Evolutionary conservation across 1,140 invertebrate species (phyloP).

Genomic region (Pentalonia nigronervosa): DNA sequence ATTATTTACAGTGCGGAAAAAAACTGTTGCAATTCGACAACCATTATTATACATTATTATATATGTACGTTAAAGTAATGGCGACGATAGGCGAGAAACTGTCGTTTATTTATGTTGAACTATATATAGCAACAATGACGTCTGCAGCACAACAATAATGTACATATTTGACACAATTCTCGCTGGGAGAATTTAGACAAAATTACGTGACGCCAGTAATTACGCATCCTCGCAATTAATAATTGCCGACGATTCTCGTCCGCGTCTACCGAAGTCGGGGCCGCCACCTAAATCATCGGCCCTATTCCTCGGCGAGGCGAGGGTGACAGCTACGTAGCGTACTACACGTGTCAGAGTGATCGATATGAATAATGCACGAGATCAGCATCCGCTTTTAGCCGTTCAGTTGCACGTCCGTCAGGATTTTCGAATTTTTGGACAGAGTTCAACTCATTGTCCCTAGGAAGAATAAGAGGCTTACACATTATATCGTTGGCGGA

Average conservation of each 20-base stretch:
- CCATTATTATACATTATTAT: background rate
- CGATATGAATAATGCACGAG: slow-evolving; percentile 1
- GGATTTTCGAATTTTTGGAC: slow-evolving; percentile 4
- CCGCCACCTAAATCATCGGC: background rate
- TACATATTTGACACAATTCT: slow-evolving; percentile 1
- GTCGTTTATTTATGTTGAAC: background rate
- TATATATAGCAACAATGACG: background rate
- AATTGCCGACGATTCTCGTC: background rate
- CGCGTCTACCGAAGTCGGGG: background rate
- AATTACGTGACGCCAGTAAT: background rate
- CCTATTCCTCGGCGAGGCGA: background rate
- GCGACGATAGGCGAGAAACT: background rate
- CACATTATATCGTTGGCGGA: background rate
- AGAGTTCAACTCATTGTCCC: slow-evolving; percentile 43
- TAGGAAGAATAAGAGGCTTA: background rate
- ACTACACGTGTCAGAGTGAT: background rate
- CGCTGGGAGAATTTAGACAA: background rate
- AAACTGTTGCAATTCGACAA: background rate
- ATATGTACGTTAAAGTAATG: background rate
- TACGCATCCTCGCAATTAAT: background rate
- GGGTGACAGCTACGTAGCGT: background rate
- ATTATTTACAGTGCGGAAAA: slow-evolving; percentile 9
- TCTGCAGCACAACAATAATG: background rate
- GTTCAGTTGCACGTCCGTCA: background rate
- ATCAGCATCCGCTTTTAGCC: slow-evolving; percentile 39